These are phyloP conservation scores for Nycticryphes semicollaris DNA, from an alignment of 2,113 vertebrate genomes.

Conservation along the genomic window DNA sequence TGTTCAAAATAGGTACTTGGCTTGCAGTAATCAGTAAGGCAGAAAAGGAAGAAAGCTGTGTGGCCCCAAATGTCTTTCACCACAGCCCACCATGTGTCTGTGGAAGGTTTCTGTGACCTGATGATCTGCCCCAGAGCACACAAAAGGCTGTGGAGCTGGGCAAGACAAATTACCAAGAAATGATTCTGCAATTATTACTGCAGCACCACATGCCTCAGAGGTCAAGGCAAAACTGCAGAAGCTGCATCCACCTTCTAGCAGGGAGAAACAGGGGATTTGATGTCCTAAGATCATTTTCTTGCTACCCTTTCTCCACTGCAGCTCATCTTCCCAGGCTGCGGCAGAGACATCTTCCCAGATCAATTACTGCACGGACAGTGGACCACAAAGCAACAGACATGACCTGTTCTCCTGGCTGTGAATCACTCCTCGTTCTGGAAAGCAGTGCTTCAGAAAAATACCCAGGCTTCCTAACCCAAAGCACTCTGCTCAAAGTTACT, in stretches of 20 bases:
- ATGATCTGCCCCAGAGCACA: neutral
- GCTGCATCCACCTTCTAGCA: neutral
- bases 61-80: neutral
- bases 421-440: neutral
- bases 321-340: neutral
- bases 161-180: fast-evolving
- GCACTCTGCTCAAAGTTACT: neutral
- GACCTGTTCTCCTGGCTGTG: neutral
- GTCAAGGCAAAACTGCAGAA: neutral
- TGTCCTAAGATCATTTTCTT: neutral
- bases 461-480: neutral
- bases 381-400: neutral
- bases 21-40: neutral
- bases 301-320: fast-evolving
- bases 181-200: neutral
- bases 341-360: neutral
- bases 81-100: neutral
- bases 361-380: fast-evolving
- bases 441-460: neutral
- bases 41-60: neutral
- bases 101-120: neutral
- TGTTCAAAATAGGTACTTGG: neutral
- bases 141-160: neutral
- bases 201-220: neutral
- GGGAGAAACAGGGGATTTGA: neutral